Evolutionary conservation across 2,797 vertebrate species (phyloP), one percentile per base, ranked within the genome.

Genomic region (Todus mexicanus): DNA sequence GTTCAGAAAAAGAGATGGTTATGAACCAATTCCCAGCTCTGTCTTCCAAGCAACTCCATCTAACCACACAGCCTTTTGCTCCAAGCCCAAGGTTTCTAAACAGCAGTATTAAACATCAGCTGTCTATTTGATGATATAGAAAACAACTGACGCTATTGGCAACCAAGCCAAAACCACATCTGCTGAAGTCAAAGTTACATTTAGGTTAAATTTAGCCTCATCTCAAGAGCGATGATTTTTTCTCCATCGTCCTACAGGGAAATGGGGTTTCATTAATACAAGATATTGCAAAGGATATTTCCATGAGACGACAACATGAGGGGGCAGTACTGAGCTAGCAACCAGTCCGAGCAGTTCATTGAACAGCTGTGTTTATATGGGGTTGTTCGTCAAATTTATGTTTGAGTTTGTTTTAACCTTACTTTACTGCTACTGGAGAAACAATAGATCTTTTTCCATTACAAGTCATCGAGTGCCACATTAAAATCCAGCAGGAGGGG

Each of bases 281-380:
- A 92, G 38, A 23, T 29, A 61, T 45, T 48, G 33, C 37, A 84
- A 77, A 90, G 45, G 27, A 77, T 31, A 37, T 61, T 84, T 84
- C 25, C 69, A 29, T 74, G 57, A 82, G 26, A 71, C 87, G 22
- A 47, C 53, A 90, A 77, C 95, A 93, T 95, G 77, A 95, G 93
- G 69, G 95, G 96, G 93, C 95, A 96, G 88, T 80, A 90, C 94
- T 89, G 84, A 79, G 65, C 90, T 65, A 89, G 61, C 71, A 96
- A 45, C 64, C 53, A 57, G n/a, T 20, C 53, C 81, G 65, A 10
- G 47, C 61, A 61, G 42, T 71, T 87, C 81, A 54, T 60, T 68
- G 88, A 95, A 83, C 96, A 95, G 93, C 81, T 95, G 95, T 89
- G 93, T 90, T 96, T 95, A 90, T 93, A 95, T 83, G 61, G 65